A percentile compares a stretch with the other conserved stretches of the same genome.
These are phyloP conservation scores for Argya squamiceps DNA, from an alignment of 2,797 vertebrate species.

Conservation along the genomic window DNA sequence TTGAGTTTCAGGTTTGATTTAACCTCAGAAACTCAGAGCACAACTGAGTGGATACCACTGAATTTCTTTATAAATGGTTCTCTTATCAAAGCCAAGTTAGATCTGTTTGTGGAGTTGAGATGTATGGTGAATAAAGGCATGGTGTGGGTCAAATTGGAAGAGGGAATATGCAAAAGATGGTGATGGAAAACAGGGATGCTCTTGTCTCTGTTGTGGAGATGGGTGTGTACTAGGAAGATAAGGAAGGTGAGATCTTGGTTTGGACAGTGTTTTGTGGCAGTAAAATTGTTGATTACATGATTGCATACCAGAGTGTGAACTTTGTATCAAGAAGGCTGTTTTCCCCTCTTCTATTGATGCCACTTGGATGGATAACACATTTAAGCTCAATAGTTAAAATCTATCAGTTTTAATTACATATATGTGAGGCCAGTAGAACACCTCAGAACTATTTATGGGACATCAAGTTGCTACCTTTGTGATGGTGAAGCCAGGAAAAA, in stretches of 20 bases:
- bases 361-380: background rate
- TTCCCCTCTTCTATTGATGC: background rate
- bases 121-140: background rate
- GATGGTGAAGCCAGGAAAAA: background rate
- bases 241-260: background rate
- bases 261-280: background rate
- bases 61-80: background rate
- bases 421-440: background rate
- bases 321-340: background rate
- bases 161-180: background rate
- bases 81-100: background rate
- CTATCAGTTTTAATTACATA: background rate
- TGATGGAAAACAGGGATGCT: background rate
- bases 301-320: background rate
- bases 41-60: background rate
- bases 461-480: background rate
- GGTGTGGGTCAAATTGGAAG: background rate
- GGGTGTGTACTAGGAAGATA: background rate
- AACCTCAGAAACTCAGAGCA: slow-evolving; percentile 27
- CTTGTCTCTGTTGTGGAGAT: background rate
- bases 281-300: background rate
- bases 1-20: slow-evolving; percentile 15
- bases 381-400: background rate
- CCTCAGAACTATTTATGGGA: background rate
- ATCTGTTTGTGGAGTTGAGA: background rate